Base-by-base conservation (phyloP, 2,888 invertebrate genomes). In the Dicycla oo region DNA sequence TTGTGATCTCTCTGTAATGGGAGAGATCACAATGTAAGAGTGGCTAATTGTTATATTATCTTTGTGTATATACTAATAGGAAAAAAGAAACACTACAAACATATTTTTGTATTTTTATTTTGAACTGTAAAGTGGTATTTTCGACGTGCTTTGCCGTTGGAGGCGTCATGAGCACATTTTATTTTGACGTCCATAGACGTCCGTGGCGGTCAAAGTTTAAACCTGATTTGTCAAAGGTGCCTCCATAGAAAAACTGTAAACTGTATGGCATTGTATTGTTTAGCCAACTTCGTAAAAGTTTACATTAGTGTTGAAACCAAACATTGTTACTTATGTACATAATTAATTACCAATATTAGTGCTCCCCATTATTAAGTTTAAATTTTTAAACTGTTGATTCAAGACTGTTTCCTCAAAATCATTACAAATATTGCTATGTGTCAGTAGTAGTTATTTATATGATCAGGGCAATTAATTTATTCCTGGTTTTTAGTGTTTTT, bases 181-280 rank as follows among this genome's bases (percentile, higher is more conserved):
- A n/a, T n/a, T n/a, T n/a, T n/a, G n/a, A n/a, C n/a, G n/a, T n/a
- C n/a, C n/a, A n/a, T n/a, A n/a, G n/a, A n/a, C n/a, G n/a, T n/a
- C n/a, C n/a, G n/a, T n/a, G n/a, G n/a, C n/a, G n/a, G n/a, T n/a
- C n/a, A n/a, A n/a, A n/a, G n/a, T n/a, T n/a, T n/a, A n/a, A n/a
- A n/a, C 2, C 3, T 0, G n/a, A 30, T 30, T 40, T 26, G 20
- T 56, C 23, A 49, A 15, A 45, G 38, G n/a, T n/a, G n/a, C n/a
- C n/a, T n/a, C n/a, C n/a, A n/a, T n/a, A n/a, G n/a, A n/a, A 6
- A 57, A 26, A 15, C 56, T 45, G 26, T 61, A 15, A 45, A 62
- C 38, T 40, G 26, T 43, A n/a, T 23, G 76, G 49, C 45, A 58
- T 76, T 76, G 43, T 38, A 47, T 34, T 64, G 15, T 69, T 23